Evolutionary conservation across 2,888 invertebrate species (phyloP), one percentile per base, ranked within the genome.

Genomic region (Gonocerus acuteangulatus): DNA sequence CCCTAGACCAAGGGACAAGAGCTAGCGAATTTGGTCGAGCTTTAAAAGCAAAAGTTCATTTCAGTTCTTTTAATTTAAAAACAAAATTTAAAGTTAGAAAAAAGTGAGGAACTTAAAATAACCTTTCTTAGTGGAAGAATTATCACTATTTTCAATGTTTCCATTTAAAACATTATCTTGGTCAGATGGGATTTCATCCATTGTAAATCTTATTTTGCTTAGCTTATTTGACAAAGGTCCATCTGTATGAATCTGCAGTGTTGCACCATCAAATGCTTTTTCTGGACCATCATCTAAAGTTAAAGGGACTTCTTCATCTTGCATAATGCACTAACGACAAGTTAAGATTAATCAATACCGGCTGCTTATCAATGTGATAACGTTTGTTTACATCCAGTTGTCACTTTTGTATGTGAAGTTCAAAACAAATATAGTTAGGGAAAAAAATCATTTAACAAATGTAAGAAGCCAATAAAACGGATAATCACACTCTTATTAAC

Each of bases 1-100:
- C 80, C 48, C 67, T 67, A 19, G 66, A 64, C 65, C 68, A 68
- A 2, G 68, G 67, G 1, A 68, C 62, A 16, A 67, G 52, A 19
- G 67, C 64, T 18, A 65, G 56, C 7, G 61, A 52, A 47, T 57
- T 63, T 1, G 65, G 65, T 18, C 65, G 59, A 45, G 42, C 65
- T 65, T 32, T 9, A 60, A 47, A 34, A 9, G 34, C 18, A 61
- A 56, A 47, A 2, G 21, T 9, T 9, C 6, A 34, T 34, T 34
- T 11, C 15, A 44, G n/a, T n/a, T n/a, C n/a, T n/a, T n/a, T n/a
- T n/a, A n/a, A n/a, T n/a, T n/a, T n/a, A 16, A 7, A 9, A 49
- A 16, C 16, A 49, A 4, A 49, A 23, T 27, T 23, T 1, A 32
- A 49, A 18, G 34, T 27, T 49, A 49, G 16, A 32, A 49, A 32